Conservation (phyloP, 2,888 invertebrate species). For the Pelosia muscerda region DNA sequence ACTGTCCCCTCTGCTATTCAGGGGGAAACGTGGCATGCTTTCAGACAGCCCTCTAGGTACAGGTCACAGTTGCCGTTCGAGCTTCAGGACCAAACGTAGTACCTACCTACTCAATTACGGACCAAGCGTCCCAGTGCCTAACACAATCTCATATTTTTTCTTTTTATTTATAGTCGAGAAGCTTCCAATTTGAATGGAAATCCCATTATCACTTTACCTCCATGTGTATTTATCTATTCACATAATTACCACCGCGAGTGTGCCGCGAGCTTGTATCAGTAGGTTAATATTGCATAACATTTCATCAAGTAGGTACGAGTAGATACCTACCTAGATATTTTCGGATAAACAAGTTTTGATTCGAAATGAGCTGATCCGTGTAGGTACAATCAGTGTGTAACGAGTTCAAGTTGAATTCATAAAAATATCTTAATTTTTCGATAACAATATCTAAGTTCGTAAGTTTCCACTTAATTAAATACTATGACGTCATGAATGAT, state of each 20-base stretch:
- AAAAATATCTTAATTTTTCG: conserved; percentile 36
- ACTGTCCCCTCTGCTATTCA: neutral
- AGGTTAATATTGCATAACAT: conserved; percentile 14
- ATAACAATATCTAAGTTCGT: conserved; percentile 36
- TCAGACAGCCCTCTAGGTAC: neutral
- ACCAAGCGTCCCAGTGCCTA: too few species aligned
- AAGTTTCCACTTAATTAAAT: conserved; percentile 16
- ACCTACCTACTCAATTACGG: too few species aligned
- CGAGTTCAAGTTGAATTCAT: conserved; percentile 37
- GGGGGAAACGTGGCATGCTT: neutral
- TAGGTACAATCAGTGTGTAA: conserved; percentile 13
- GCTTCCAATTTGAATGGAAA: neutral
- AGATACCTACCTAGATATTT: neutral
- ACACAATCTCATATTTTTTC: too few species aligned
- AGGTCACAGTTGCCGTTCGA: too few species aligned
- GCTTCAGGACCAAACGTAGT: too few species aligned
- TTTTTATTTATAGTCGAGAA: neutral
- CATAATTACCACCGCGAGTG: neutral
- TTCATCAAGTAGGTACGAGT: neutral
- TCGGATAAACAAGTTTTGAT: neutral
- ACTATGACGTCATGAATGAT: neutral
- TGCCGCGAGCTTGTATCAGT: neutral
- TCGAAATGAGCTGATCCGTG: conserved; percentile 15
- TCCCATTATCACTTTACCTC: neutral
- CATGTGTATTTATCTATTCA: neutral